These are phyloP conservation scores for Phyllostomus hastatus DNA, from an alignment of 2,113 vertebrate species.

Conservation along the genomic window DNA sequence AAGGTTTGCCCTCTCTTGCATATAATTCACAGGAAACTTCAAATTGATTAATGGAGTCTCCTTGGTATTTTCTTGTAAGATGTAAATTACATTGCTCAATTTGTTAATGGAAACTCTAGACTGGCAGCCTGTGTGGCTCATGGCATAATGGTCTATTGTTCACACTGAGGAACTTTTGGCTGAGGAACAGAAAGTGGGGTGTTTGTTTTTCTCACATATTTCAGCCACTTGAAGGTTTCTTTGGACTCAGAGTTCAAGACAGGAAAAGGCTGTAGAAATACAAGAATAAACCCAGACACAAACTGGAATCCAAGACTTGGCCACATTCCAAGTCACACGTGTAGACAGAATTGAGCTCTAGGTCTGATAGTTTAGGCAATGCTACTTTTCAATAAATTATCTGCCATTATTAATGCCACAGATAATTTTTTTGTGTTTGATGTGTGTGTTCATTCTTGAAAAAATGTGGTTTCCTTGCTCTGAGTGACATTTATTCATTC, in stretches of 20 bases:
- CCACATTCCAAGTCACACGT: neutral
- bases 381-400: neutral
- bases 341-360: neutral
- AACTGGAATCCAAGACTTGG: neutral
- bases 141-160: neutral
- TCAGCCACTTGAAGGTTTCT: neutral
- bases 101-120: neutral
- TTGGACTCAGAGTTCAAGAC: neutral
- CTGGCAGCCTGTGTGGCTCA: neutral
- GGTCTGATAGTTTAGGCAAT: neutral
- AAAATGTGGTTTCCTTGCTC: neutral
- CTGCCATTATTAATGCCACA: neutral
- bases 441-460: neutral
- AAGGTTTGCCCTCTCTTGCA: conserved; percentile 17
- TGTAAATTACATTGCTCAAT: conserved; percentile 5
- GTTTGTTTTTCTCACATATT: conserved; percentile 49
- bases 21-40: neutral
- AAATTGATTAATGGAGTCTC: conserved; percentile 26
- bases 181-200: neutral
- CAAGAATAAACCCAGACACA: neutral
- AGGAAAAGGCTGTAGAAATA: neutral
- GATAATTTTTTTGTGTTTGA: neutral
- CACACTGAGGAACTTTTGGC: conserved; percentile 16
- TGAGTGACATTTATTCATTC: neutral
- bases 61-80: neutral